Conservation (phyloP, 2,113 vertebrate genomes). For the Saccopteryx leptura region DNA sequence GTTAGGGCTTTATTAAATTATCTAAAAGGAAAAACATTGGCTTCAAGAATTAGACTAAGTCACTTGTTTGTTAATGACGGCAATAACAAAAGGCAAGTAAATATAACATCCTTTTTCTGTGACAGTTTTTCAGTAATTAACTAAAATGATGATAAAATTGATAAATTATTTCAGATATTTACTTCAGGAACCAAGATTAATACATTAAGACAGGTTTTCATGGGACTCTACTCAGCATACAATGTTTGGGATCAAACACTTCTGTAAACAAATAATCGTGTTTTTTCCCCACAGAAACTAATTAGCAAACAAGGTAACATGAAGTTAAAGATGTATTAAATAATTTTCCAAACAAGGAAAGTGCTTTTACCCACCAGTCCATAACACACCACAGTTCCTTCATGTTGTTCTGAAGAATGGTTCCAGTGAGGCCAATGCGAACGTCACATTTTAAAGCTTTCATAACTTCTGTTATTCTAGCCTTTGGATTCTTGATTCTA, state of each 20-base stretch:
- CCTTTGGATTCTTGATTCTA: constrained; percentile 97
- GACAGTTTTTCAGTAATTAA: constrained; percentile 24
- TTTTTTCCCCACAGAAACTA: not conserved
- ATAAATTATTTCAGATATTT: not conserved
- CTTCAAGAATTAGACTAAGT: constrained; percentile 9
- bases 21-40: constrained; percentile 41
- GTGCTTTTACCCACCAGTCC: constrained; percentile 93
- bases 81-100: constrained; percentile 50
- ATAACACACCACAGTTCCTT: constrained; percentile 99
- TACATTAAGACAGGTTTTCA: constrained; percentile 40
- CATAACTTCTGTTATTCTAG: constrained; percentile 96
- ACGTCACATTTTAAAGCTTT: constrained; percentile 94
- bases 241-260: not conserved
- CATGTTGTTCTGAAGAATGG: constrained; percentile 98
- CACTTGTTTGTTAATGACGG: constrained; percentile 6
- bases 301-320: not conserved
- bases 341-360: not conserved
- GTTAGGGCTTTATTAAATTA: constrained; percentile 27
- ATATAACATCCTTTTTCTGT: not conserved
- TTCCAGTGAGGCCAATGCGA: constrained; percentile 97
- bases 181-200: not conserved
- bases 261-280: not conserved
- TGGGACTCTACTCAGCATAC: not conserved
- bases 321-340: not conserved
- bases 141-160: not conserved